phyloP scores from a whole-genome alignment of 2,113 vertebrate genomes.

The Ailurus styani region DNA sequence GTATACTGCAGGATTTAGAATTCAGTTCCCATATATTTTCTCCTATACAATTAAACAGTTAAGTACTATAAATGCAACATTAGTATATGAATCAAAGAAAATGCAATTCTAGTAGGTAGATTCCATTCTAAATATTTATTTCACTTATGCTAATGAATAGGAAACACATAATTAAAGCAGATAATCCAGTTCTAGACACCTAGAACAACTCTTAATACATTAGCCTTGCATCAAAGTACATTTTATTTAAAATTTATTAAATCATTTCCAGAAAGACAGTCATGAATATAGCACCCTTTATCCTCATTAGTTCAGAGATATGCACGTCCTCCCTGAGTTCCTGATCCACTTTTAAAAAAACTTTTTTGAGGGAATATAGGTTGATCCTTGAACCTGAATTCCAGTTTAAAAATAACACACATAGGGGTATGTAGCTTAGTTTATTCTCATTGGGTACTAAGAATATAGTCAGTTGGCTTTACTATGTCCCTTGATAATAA shows the following conservation, averaged over 20 bases:
- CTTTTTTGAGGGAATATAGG: neutral
- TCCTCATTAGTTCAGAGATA: neutral
- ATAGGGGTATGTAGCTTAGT: neutral
- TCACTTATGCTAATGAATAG: neutral
- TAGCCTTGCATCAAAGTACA: neutral
- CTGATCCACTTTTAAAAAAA: neutral
- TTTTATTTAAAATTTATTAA: neutral
- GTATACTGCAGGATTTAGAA: neutral
- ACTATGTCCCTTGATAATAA: neutral
- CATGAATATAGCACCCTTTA: neutral
- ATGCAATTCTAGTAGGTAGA: neutral
- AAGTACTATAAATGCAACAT: neutral
- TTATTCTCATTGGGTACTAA: neutral
- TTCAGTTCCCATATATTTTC: neutral
- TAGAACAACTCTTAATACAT: neutral
- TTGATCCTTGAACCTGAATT: neutral
- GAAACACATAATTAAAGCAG: neutral
- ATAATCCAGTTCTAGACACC: neutral
- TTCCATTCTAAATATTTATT: conserved; percentile 29
- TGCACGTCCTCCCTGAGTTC: neutral
- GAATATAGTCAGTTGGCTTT: neutral
- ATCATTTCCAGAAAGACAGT: neutral
- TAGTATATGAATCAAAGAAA: conserved; percentile 33
- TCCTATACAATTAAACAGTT: neutral
- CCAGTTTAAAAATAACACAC: neutral